Evolutionary conservation across 64 coral and sea anemone genomes (phyloP), one percentile per base, ranked within the genome.

Genomic region (Montipora efflorescens): DNA sequence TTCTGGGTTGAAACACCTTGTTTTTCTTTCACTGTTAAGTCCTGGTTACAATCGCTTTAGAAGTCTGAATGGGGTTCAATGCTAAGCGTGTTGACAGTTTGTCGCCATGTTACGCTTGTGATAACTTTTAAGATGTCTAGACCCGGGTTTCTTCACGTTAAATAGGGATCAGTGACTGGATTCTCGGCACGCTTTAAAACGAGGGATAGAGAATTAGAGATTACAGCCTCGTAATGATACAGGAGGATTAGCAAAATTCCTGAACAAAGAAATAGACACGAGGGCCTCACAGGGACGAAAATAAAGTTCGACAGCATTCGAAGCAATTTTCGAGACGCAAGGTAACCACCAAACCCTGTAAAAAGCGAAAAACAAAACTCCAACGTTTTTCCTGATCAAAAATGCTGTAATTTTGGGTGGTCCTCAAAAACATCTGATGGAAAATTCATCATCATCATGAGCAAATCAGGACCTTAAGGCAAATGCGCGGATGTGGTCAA

Each of bases 361-460:
- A 78, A 49, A 78, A 11, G 16, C 45, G 15, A 3, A 21, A 43
- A 45, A 14, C 2, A 76, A 3, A 6, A 73, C 5, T 22, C 6
- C 18, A 7, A 36, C 36, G 36, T 19, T 48, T 78, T 78, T 78
- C 1, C 13, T 16, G 61, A 25, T 43, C 25, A 47, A 77, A 16
- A 77, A 15, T 48, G 13, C 23, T 18, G 68, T 71, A 71, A 20
- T 78, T 36, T 78, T 47, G 76, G 76, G 76, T 78, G 76, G 76
- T 47, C 76, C 19, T 48, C 46, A 49, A 78, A 36, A 78, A 19
- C 76, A 78, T 78, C 45, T 78, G 76, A 45, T 78, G 76, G 14
- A 49, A 48, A 19, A 78, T 49, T 78, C 49, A 78, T 7, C 76
- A 78, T 7, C 76, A 10, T 15, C 4, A 18, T 19, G 12, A 23